These are phyloP conservation scores for Morus bassanus DNA, from an alignment of 2,797 vertebrate species.

Conservation along the genomic window DNA sequence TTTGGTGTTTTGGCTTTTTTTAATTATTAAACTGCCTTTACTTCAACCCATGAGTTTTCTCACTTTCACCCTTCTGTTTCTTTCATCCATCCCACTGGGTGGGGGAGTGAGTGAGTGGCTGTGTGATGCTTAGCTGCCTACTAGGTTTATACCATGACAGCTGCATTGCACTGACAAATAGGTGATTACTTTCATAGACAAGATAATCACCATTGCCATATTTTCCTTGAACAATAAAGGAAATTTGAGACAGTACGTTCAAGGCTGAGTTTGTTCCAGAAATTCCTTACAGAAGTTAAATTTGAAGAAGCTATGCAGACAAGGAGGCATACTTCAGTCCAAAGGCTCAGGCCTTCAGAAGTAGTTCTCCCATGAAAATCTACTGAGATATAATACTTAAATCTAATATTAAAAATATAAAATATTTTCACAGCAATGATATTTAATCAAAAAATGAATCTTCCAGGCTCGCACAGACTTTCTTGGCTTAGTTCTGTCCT, in stretches of 20 bases:
- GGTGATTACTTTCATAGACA: neutral
- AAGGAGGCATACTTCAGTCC: neutral
- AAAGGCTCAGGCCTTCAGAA: neutral
- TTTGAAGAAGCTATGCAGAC: neutral
- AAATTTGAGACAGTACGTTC: neutral
- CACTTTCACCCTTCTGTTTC: neutral
- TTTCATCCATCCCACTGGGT: neutral
- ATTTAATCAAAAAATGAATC: neutral
- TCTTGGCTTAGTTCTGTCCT: neutral
- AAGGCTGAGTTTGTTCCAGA: neutral
- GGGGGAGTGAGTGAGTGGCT: accelerated
- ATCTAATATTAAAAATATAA: neutral
- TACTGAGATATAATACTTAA: neutral
- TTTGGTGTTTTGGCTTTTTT: neutral
- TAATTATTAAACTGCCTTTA: neutral
- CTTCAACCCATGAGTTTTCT: neutral
- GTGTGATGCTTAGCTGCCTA: neutral
- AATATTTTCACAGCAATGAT: neutral
- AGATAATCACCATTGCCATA: accelerated
- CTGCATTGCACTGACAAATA: neutral
- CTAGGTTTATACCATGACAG: neutral
- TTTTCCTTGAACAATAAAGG: neutral
- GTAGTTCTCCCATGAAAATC: neutral
- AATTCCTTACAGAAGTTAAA: neutral
- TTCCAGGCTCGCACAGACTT: neutral